Evolutionary conservation across 2,113 vertebrate species (phyloP).

Genomic region (Butorides virescens): DNA sequence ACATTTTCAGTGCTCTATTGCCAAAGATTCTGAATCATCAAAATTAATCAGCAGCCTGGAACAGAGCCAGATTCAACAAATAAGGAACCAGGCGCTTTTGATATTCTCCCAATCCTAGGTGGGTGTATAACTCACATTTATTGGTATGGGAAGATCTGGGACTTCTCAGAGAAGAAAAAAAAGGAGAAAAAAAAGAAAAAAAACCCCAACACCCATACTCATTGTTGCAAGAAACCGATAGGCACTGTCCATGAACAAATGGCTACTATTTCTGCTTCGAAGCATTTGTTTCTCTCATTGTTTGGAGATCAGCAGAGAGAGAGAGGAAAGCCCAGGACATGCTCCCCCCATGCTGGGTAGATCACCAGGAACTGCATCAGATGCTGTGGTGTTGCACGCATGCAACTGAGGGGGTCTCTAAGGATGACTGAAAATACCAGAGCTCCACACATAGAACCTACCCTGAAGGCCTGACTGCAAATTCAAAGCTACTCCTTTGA

Average conservation of each 20-base stretch:
- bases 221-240: slow-evolving; percentile 2
- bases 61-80: slow-evolving; percentile 40
- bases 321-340: background rate
- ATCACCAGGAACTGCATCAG: background rate
- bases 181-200: background rate
- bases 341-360: background rate
- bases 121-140: slow-evolving; percentile 58
- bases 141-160: slow-evolving; percentile 9
- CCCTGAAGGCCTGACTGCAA: background rate
- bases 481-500: slow-evolving; percentile 38
- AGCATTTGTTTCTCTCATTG: background rate
- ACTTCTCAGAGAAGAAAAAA: background rate
- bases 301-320: background rate
- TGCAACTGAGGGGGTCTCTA: background rate
- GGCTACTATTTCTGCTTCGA: background rate
- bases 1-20: slow-evolving; percentile 25
- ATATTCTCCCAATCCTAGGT: slow-evolving; percentile 6
- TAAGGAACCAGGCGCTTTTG: background rate
- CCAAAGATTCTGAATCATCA: slow-evolving; percentile 61
- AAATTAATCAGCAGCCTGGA: slow-evolving; percentile 56
- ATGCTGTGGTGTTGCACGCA: background rate
- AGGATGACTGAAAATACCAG: background rate
- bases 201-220: background rate
- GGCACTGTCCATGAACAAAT: background rate
- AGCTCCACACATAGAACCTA: background rate